Evolutionary conservation across 2,113 vertebrate species (phyloP).

Genomic region (Phylloscopus whistleri): DNA sequence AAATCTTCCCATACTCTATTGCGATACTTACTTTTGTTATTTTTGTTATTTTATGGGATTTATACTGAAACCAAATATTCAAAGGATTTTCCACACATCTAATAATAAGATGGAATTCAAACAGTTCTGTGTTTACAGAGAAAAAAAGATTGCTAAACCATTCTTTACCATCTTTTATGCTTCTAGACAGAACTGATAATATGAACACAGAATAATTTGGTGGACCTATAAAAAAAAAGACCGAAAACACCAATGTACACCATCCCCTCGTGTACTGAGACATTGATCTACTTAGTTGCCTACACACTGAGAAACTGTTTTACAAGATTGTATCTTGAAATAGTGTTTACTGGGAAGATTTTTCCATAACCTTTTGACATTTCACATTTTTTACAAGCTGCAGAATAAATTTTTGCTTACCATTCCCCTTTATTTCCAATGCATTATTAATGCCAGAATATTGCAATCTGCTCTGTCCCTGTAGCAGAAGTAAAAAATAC

Average conservation of each 20-base stretch:
- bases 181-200: neutral
- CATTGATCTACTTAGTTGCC: neutral
- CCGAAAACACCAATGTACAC: neutral
- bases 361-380: slow-evolving; percentile 32
- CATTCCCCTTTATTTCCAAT: slow-evolving; percentile 11
- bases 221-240: neutral
- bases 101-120: neutral
- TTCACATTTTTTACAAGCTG: slow-evolving; percentile 17
- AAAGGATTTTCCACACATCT: neutral
- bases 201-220: neutral
- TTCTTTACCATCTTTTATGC: neutral
- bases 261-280: neutral
- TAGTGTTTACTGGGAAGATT: neutral
- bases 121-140: neutral
- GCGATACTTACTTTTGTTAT: neutral
- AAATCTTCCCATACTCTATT: neutral
- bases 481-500: neutral
- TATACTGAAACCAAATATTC: neutral
- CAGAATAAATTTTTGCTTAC: slow-evolving; percentile 11
- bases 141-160: neutral
- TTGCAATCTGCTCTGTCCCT: neutral
- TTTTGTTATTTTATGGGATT: neutral
- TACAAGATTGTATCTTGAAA: neutral
- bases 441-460: slow-evolving; percentile 37
- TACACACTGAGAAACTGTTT: neutral